Percentiles rank a stretch among this genome's conserved stretches.
phyloP scores from a whole-genome alignment of 2,888 invertebrate genomes.

The Furcula furcula region DNA sequence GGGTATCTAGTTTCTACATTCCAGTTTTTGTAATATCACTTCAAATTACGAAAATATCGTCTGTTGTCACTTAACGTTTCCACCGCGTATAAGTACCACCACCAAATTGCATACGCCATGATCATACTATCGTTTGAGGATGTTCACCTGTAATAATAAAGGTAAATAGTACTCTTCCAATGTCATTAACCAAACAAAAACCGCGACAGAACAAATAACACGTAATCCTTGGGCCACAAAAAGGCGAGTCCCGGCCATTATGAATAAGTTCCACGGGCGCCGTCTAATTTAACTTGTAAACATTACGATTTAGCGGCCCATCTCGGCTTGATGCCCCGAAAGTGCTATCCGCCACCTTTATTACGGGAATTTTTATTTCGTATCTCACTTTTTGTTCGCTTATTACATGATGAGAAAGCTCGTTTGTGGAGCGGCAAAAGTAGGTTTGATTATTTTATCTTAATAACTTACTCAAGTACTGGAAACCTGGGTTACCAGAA shows the following conservation, averaged over 20 bases:
- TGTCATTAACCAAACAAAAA: constrained; percentile 13
- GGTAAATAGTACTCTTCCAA: too few relatives aligned
- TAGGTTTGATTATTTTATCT: constrained; percentile 25
- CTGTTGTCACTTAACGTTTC: too few relatives aligned
- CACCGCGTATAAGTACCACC: too few relatives aligned
- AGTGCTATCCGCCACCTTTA: constrained; percentile 51
- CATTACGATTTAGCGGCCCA: constrained; percentile 73
- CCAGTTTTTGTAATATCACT: too few relatives aligned
- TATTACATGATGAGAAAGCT: constrained; percentile 53
- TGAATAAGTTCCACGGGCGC: constrained; percentile 65
- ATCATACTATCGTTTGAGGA: too few relatives aligned
- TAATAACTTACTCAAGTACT: too few relatives aligned
- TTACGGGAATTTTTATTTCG: constrained; percentile 61
- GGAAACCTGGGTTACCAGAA: too few relatives aligned
- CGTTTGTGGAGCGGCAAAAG: constrained; percentile 32
- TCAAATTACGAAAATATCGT: too few relatives aligned
- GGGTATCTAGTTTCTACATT: too few relatives aligned
- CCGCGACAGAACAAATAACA: constrained; percentile 51
- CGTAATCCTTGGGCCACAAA: constrained; percentile 60
- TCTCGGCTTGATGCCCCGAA: constrained; percentile 66
- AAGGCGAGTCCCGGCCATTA: constrained; percentile 61
- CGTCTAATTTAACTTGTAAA: constrained; percentile 78
- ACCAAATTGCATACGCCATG: too few relatives aligned
- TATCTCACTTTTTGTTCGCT: constrained; percentile 52
- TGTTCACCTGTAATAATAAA: too few relatives aligned